A percentile compares a stretch with the other conserved stretches of the same genome.
Conservation (phyloP, 2,888 invertebrate genomes). For the Synergus umbraculus region DNA sequence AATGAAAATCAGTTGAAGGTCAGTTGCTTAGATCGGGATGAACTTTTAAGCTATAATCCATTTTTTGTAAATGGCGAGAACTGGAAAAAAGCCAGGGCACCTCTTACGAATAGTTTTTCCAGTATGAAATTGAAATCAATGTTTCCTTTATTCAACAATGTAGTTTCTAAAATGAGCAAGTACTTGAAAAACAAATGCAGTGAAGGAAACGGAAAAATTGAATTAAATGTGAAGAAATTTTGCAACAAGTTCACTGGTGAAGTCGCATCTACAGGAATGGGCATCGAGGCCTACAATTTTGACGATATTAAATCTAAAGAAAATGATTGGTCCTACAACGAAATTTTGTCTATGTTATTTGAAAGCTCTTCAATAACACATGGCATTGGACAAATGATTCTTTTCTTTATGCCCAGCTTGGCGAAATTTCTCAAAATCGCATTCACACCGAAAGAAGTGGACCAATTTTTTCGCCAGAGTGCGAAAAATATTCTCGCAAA, state of each 20-base stretch:
- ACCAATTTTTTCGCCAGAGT: slow-evolving; percentile 61
- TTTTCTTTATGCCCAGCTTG: slow-evolving; percentile 54
- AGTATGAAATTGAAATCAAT: slow-evolving; percentile 44
- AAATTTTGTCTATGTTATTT: neutral
- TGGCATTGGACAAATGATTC: slow-evolving; percentile 22
- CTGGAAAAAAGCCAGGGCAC: slow-evolving; percentile 42
- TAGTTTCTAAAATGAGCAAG: slow-evolving; percentile 41
- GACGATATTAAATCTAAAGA: neutral
- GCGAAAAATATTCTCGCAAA: slow-evolving; percentile 58
- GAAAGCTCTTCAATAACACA: neutral
- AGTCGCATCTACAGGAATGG: slow-evolving; percentile 11
- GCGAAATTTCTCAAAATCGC: slow-evolving; percentile 42
- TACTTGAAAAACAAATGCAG: slow-evolving; percentile 26
- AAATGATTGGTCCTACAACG: slow-evolving; percentile 1
- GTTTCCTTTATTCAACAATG: slow-evolving; percentile 35
- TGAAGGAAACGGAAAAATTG: neutral
- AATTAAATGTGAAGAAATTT: slow-evolving; percentile 4
- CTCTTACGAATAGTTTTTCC: slow-evolving; percentile 40
- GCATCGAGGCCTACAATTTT: slow-evolving; percentile 7
- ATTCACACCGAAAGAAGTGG: slow-evolving; percentile 55
- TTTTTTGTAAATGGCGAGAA: slow-evolving; percentile 39
- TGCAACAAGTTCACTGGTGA: slow-evolving; percentile 4
- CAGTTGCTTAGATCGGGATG: neutral
- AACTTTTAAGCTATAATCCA: slow-evolving; percentile 41
- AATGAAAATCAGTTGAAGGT: slow-evolving; percentile 52